Conservation (phyloP, 92 coral and sea anemone species). For the Blastomussa wellsi region DNA sequence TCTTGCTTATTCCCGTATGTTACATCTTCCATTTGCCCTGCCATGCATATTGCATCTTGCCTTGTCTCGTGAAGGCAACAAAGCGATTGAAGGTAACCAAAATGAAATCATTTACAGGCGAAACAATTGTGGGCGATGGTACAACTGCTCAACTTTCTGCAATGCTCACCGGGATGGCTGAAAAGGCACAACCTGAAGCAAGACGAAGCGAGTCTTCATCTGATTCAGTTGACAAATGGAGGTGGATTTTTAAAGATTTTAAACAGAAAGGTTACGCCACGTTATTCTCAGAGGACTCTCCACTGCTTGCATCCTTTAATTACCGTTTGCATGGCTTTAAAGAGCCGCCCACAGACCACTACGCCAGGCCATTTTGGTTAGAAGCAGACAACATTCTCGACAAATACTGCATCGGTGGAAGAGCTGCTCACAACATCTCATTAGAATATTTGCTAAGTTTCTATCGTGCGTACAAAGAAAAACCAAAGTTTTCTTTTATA, state of each 20-base stretch:
- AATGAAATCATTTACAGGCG: constrained; percentile 25
- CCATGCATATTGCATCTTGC: too few species aligned
- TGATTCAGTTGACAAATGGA: constrained; percentile 72
- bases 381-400: constrained; percentile 36
- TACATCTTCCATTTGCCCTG: too few species aligned
- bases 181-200: constrained; percentile 59
- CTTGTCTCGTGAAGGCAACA: too few species aligned
- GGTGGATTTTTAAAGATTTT: constrained; percentile 70
- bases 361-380: constrained; percentile 78
- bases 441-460: constrained; percentile 39
- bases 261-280: constrained; percentile 71
- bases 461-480: constrained; percentile 52
- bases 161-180: constrained; percentile 77
- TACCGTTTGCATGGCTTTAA: constrained; percentile 74
- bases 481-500: constrained; percentile 57
- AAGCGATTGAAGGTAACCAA: background rate
- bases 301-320: constrained; percentile 65
- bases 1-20: too few species aligned
- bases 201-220: constrained; percentile 54
- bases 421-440: constrained; percentile 70
- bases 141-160: constrained; percentile 77
- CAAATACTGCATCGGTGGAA: constrained; percentile 48
- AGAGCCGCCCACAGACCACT: constrained; percentile 81
- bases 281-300: constrained; percentile 74
- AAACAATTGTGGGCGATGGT: constrained; percentile 84